These are phyloP conservation scores for Panorpa germanica DNA, from an alignment of 2,888 invertebrate species.

Conservation along the genomic window DNA sequence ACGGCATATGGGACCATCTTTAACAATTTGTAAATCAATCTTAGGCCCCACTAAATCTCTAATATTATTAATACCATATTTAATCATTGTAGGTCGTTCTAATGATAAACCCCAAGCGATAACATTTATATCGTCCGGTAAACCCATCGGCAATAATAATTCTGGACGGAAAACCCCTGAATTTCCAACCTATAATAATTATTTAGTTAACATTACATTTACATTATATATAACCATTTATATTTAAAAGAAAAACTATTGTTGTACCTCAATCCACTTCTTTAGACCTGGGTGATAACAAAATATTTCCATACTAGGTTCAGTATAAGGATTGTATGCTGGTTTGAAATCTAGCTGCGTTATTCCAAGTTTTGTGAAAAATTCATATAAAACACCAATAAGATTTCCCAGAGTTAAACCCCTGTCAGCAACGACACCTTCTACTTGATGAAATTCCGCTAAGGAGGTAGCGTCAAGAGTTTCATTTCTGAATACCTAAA, in stretches of 20 bases:
- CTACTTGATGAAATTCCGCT: conserved; percentile 97
- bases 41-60: conserved; percentile 91
- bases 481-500: conserved; percentile 97
- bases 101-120: conserved; percentile 95
- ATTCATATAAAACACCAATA: conserved; percentile 72
- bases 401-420: conserved; percentile 82
- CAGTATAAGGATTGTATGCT: conserved; percentile 98
- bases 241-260: neutral
- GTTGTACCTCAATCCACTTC: conserved; percentile 35
- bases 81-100: conserved; percentile 98
- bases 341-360: conserved; percentile 87
- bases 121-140: conserved; percentile 82
- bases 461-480: conserved; percentile 96
- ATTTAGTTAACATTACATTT: neutral
- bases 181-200: conserved; percentile 52
- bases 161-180: conserved; percentile 96
- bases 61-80: conserved; percentile 93
- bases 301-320: conserved; percentile 99
- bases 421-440: conserved; percentile 87
- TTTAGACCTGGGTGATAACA: conserved; percentile 61
- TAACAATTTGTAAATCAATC: conserved; percentile 91
- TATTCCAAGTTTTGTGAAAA: conserved; percentile 77
- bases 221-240: neutral
- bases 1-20: conserved; percentile 82
- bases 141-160: conserved; percentile 91